Evolutionary conservation across 2,113 vertebrate genomes (phyloP), one percentile per base, ranked within the genome.

Genomic region (Erythrocercus mccallii): DNA sequence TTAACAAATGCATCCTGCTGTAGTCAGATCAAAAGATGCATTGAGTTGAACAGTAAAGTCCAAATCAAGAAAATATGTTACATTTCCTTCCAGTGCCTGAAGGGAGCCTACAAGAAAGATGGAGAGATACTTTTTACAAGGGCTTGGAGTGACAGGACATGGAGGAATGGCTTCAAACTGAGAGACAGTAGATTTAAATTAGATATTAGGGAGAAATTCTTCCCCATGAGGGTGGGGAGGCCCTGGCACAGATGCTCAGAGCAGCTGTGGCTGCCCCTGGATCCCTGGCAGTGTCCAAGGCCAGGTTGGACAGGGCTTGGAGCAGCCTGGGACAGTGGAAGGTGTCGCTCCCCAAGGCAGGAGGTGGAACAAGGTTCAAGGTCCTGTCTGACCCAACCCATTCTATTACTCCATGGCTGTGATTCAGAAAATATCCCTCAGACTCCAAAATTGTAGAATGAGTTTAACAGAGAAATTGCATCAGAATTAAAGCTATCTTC

Each of bases 241-340:
- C 27, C 12, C 44, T 66, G 44, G 33, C 23, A 38, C 23, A 60
- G 44, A 0, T 73, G 12, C 33, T 6, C 60, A 66, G 33, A 28
- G 60, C 2, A 74, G 44, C 53, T 88, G 44, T 8, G 69, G 69
- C 18, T 81, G 45, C 24, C 45, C n/a, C 28, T 60, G 44, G 15
- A 45, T 60, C 45, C n/a, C 28, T 68, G 28, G 53, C 0, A n/a
- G 16, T 68, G 70, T 3, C 24, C 70, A 30, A 40, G 70, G 24
- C 9, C 28, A 40, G n/a, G 30, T 1, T 60, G 60, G 68, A 7
- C 0, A 0, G 17, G 19, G 7, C 18, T 65, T 10, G 66, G 78
- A 89, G n/a, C 20, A 38, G 0, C n/a, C 35, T 50, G 58, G 42
- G 42, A 15, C 0, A 8, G 17, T 64, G 58, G 74, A 2, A 57